Conservation (phyloP, 2,888 invertebrate species). For the Noctua janthe region DNA sequence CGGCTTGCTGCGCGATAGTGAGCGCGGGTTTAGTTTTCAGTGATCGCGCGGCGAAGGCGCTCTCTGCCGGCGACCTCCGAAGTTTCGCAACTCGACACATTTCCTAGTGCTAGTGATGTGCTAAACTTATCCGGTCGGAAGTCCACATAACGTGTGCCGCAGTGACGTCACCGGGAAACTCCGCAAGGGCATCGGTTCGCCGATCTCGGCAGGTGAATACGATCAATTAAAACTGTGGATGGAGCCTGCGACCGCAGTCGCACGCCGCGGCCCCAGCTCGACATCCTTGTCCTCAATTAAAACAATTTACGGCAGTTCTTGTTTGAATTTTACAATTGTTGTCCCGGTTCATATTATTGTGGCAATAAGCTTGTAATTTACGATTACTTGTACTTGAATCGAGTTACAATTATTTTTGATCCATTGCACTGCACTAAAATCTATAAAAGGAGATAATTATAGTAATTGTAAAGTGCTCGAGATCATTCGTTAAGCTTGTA, state of each 20-base stretch:
- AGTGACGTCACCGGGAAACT: slow-evolving; percentile 70
- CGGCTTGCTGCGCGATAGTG: slow-evolving; percentile 76
- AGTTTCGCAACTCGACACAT: slow-evolving; percentile 80
- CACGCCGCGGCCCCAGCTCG: slow-evolving; percentile 75
- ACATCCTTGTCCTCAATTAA: slow-evolving; percentile 89
- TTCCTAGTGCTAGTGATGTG: slow-evolving; percentile 87
- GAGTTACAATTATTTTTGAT: slow-evolving; percentile 46
- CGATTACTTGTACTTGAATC: slow-evolving; percentile 52
- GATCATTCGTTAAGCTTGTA: slow-evolving; percentile 40
- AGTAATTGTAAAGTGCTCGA: slow-evolving; percentile 38
- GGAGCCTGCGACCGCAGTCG: slow-evolving; percentile 70
- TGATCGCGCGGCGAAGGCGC: slow-evolving; percentile 86
- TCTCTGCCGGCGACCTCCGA: slow-evolving; percentile 86
- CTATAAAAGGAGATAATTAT: slow-evolving; percentile 61
- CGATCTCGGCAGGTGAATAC: slow-evolving; percentile 79
- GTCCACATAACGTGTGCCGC: slow-evolving; percentile 70
- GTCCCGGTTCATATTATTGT: slow-evolving; percentile 69
- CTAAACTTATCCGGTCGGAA: slow-evolving; percentile 78
- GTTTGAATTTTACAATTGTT: slow-evolving; percentile 82
- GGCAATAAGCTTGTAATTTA: slow-evolving; percentile 58
- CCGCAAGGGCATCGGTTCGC: slow-evolving; percentile 72
- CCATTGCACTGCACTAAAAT: slow-evolving; percentile 39
- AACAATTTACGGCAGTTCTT: slow-evolving; percentile 84
- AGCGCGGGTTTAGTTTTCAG: slow-evolving; percentile 86
- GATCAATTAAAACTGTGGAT: slow-evolving; percentile 71